These are phyloP conservation scores for Periophthalmus magnuspinnatus DNA, from an alignment of 2,797 vertebrate genomes.

Conservation along the genomic window DNA sequence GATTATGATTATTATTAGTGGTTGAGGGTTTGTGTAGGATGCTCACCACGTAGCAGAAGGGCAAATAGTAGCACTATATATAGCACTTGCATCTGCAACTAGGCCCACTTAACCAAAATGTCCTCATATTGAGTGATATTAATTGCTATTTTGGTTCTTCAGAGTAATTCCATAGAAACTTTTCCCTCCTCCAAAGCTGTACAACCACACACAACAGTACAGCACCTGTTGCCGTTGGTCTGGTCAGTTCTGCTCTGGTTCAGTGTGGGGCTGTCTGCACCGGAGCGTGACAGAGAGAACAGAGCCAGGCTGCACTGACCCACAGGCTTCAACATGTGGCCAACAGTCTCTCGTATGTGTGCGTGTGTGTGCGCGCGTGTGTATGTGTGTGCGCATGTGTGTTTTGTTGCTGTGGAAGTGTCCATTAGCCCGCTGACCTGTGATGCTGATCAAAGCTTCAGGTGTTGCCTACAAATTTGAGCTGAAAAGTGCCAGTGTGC, in stretches of 20 bases:
- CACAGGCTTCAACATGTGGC: constrained; percentile 45
- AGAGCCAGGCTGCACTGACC: constrained; percentile 59
- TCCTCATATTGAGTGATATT: no score
- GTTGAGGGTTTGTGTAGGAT: no score
- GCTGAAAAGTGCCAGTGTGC: constrained; percentile 23
- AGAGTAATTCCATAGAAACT: neutral
- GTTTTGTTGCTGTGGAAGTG: constrained; percentile 29
- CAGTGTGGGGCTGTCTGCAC: constrained; percentile 55
- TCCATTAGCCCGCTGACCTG: constrained; percentile 46
- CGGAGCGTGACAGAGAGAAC: constrained; percentile 61
- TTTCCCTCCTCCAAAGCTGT: no score
- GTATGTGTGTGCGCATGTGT: constrained; percentile 17
- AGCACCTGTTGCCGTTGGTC: no score
- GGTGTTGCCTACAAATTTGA: constrained; percentile 38
- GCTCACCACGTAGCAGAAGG: no score
- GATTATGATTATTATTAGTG: no score
- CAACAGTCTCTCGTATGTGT: constrained; percentile 31
- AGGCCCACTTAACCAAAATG: no score
- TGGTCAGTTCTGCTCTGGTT: neutral
- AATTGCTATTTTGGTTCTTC: no score
- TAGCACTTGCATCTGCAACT: no score
- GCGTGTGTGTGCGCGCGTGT: constrained; percentile 30
- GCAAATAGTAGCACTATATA: no score
- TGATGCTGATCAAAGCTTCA: constrained; percentile 33
- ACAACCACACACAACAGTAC: no score